These are phyloP conservation scores for Pseudorectes ferrugineus DNA, from an alignment of 2,113 vertebrate species.

Conservation along the genomic window DNA sequence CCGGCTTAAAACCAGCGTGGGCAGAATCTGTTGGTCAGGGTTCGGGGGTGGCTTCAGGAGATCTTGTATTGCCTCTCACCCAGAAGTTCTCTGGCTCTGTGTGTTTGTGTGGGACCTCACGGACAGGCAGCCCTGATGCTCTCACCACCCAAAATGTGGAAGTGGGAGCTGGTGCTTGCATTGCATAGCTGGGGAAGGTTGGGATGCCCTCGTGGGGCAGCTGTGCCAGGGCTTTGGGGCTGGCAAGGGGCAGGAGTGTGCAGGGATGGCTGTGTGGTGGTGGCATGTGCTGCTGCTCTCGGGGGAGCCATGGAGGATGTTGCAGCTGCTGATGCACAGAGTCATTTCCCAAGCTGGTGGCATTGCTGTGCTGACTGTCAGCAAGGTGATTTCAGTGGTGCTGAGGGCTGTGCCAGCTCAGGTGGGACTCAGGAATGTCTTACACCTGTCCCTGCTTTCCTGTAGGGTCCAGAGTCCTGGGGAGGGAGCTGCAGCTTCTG, in stretches of 20 bases:
- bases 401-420: not conserved
- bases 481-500: not conserved
- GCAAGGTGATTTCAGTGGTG: fast-evolving
- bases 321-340: not conserved
- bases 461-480: fast-evolving
- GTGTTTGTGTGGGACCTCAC: not conserved
- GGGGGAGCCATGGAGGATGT: fast-evolving
- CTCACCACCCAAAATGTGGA: not conserved
- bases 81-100: not conserved
- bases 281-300: not conserved
- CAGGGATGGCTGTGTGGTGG: fast-evolving
- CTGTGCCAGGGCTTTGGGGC: not conserved
- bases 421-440: not conserved
- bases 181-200: fast-evolving
- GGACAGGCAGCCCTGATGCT: not conserved
- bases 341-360: not conserved
- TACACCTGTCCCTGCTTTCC: not conserved
- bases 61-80: not conserved
- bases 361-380: not conserved
- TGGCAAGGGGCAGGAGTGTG: not conserved
- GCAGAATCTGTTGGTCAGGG: not conserved
- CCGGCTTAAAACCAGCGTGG: not conserved
- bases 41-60: fast-evolving
- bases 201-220: not conserved
- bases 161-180: not conserved